These are phyloP conservation scores for Coptotermes formosanus DNA, from an alignment of 1,140 invertebrate genomes.

Conservation along the genomic window DNA sequence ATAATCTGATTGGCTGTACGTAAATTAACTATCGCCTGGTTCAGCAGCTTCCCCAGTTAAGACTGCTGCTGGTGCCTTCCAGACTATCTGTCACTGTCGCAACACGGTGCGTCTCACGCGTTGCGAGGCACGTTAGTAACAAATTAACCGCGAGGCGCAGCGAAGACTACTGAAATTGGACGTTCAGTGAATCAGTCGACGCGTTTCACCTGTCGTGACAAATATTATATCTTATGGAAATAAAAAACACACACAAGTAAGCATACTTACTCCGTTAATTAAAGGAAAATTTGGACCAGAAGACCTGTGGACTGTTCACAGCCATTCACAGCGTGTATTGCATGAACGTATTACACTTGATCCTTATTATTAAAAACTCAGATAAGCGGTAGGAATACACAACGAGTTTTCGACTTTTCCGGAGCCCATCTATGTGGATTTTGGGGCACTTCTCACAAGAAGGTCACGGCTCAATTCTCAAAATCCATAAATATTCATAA, in stretches of 20 bases:
- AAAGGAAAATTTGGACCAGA: background rate
- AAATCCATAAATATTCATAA: too few species aligned
- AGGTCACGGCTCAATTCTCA: too few species aligned
- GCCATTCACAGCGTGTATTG: too few species aligned
- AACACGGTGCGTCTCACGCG: background rate
- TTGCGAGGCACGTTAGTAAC: background rate
- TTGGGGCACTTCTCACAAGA: too few species aligned
- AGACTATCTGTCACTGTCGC: background rate
- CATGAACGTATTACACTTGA: too few species aligned
- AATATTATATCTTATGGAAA: background rate
- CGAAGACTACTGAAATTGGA: background rate
- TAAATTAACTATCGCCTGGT: background rate
- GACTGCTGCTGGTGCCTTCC: background rate
- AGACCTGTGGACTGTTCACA: background rate
- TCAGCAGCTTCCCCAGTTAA: background rate
- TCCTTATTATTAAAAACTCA: too few species aligned
- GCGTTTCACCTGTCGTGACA: background rate
- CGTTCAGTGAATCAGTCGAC: background rate
- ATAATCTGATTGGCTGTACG: too few species aligned
- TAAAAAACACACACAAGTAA: background rate
- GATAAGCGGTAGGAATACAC: too few species aligned
- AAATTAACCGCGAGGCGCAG: background rate
- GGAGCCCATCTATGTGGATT: too few species aligned
- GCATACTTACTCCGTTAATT: background rate
- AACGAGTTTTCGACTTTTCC: too few species aligned